Conservation (phyloP, 2,113 vertebrate species). For the Periophthalmodon schlosseri region DNA sequence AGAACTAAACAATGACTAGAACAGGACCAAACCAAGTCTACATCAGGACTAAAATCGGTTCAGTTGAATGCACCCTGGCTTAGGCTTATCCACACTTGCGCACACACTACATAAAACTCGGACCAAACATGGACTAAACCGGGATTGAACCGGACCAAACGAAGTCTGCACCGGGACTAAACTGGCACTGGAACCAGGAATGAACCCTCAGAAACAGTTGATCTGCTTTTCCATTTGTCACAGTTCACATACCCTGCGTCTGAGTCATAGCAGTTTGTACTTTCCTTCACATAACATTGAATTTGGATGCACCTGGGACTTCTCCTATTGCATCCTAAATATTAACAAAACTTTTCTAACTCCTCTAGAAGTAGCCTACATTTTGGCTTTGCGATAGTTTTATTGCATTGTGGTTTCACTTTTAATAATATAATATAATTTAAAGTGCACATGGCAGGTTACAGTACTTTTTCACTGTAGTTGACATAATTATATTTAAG, state of each 20-base stretch:
- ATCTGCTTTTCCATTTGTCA: slow-evolving; percentile 1
- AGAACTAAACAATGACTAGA: too few species aligned
- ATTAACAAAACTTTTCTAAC: neutral
- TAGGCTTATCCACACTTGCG: too few species aligned
- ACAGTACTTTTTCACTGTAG: too few species aligned
- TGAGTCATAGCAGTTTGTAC: slow-evolving; percentile 6
- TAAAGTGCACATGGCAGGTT: too few species aligned
- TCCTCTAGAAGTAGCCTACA: too few species aligned
- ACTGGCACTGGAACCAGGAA: neutral
- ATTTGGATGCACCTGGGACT: neutral
- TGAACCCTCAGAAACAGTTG: neutral
- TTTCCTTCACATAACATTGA: neutral
- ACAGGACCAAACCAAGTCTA: too few species aligned
- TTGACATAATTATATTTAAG: too few species aligned
- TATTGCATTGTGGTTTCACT: too few species aligned
- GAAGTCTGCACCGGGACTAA: neutral
- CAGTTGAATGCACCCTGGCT: neutral
- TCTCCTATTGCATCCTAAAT: neutral
- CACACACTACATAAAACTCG: neutral
- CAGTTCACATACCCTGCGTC: neutral
- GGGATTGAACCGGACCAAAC: neutral
- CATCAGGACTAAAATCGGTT: too few species aligned
- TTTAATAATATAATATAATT: neutral
- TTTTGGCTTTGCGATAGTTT: too few species aligned
- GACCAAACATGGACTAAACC: neutral